Conservation (phyloP, 2,888 invertebrate genomes). For the Temnothorax ravouxi region DNA sequence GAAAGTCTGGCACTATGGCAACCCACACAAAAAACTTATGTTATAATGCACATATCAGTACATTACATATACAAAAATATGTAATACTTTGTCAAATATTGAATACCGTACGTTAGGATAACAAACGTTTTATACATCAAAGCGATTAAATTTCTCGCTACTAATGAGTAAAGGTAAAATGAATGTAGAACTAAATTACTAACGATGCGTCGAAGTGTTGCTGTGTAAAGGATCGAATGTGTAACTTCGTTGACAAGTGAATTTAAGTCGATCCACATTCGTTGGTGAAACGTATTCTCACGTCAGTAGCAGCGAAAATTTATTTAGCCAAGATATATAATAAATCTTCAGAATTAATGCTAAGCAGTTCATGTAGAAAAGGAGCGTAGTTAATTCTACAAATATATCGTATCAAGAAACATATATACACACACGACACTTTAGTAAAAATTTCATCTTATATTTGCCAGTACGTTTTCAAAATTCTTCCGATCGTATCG, state of each 20-base stretch:
- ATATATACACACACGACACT: constrained; percentile 47
- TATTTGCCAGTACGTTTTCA: constrained; percentile 37
- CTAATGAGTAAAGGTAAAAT: background rate
- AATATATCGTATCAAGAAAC: constrained; percentile 38
- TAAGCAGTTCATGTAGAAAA: constrained; percentile 34
- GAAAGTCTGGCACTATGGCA: constrained; percentile 42
- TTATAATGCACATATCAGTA: constrained; percentile 29
- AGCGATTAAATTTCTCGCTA: constrained; percentile 31
- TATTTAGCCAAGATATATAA: constrained; percentile 45
- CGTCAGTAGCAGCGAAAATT: constrained; percentile 35
- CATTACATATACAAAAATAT: constrained; percentile 45
- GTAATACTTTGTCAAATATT: constrained; percentile 20
- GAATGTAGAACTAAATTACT: constrained; percentile 7
- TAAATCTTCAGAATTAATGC: constrained; percentile 13
- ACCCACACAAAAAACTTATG: constrained; percentile 15
- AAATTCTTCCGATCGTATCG: constrained; percentile 41
- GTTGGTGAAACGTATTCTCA: background rate
- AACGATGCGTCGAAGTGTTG: background rate
- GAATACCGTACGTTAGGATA: constrained; percentile 2
- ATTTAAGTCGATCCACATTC: constrained; percentile 9
- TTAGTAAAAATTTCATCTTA: constrained; percentile 49
- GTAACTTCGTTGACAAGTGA: background rate
- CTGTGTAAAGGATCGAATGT: background rate
- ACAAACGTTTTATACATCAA: constrained; percentile 31
- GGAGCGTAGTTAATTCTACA: constrained; percentile 26